Percentiles rank a stretch among this genome's conserved stretches.
phyloP scores from a whole-genome alignment of 2,797 vertebrate genomes.

The Nyctalus aviator region DNA sequence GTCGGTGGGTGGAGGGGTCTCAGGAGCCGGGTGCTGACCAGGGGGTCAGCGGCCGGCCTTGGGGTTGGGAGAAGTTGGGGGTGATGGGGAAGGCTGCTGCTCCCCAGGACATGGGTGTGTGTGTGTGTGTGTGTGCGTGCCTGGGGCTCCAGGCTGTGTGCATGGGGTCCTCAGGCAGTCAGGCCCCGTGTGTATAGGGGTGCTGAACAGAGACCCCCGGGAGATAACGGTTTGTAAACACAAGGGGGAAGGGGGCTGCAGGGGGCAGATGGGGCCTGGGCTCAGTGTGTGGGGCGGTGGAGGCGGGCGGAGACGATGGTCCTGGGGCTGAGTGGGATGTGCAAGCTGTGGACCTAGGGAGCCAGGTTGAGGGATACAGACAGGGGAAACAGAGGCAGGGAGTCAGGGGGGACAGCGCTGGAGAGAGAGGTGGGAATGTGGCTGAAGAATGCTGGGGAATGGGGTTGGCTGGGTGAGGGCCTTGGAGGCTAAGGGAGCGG shows the following conservation, averaged over 20 bases:
- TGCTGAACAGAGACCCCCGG: neutral
- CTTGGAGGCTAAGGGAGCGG: neutral
- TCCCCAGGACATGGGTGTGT: neutral
- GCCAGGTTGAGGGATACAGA: neutral
- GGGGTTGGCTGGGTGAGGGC: neutral
- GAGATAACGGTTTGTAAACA: slow-evolving; percentile 34
- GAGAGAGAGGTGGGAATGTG: neutral
- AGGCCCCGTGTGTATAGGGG: neutral
- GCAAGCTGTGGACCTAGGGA: neutral
- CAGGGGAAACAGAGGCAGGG: slow-evolving; percentile 23
- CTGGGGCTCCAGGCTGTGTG: neutral
- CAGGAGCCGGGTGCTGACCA: neutral
- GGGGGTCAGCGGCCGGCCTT: neutral
- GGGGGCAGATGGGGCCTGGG: neutral
- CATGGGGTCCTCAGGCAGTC: neutral
- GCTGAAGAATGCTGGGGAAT: neutral
- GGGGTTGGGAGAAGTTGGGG: slow-evolving; percentile 59
- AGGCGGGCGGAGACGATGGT: slow-evolving; percentile 26
- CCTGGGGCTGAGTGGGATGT: neutral
- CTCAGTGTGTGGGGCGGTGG: neutral
- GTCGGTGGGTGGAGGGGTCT: neutral
- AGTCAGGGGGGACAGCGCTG: neutral
- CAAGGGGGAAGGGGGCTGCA: neutral
- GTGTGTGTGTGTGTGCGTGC: neutral
- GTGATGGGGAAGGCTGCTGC: neutral